Base-by-base conservation (phyloP, 2,888 invertebrate species). In the Gastracanthus pulcherrimus region DNA sequence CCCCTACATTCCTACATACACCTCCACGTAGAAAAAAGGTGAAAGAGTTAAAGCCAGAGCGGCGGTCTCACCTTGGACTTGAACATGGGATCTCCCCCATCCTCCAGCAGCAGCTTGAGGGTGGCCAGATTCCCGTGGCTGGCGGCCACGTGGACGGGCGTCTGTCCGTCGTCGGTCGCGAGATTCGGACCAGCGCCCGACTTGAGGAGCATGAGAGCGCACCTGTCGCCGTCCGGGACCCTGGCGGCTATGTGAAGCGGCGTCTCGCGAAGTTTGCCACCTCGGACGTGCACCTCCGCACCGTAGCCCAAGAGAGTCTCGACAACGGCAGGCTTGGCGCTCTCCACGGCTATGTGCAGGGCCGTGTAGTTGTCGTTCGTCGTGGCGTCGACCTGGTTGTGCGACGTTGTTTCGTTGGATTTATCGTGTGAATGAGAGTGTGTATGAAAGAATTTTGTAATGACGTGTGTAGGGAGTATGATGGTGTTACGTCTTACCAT, bases 271-370 rank as follows among this genome's bases (percentile, higher is more conserved):
- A 96, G 94, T 88, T 95, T 95, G 0, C 98, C 98, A 38, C 97
- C 97, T 89, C 98, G 95, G 31, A 99, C 96, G 92, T 99, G 98
- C 2, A 99, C 98, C 90, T 98, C 98, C 1, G 99, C 99, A 26
- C 99, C 99, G 89, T 97, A 98, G 0, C 99, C 99, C 99, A 3
- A 99, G 93, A 99, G 93, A 0, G 98, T 98, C 92, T 99, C 99
- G 31, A 99, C 98, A 2, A 98, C 98, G 7, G 96, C 96, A 1
- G 98, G 98, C 88, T 98, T 97, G 82, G 97, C 97, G 0, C 97
- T 96, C 92, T 98, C 97, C 1, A 99, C 99, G 4, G 99, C 99
- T 88, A 99, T 97, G 90, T 99, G 99, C 0, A 99, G 93, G 0
- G 99, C 99, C 45, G 99, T 99, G 92, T 98, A 98, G 92, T 98